Base-by-base conservation (phyloP, 2,888 invertebrate genomes). In the Calephelis perditalis region DNA sequence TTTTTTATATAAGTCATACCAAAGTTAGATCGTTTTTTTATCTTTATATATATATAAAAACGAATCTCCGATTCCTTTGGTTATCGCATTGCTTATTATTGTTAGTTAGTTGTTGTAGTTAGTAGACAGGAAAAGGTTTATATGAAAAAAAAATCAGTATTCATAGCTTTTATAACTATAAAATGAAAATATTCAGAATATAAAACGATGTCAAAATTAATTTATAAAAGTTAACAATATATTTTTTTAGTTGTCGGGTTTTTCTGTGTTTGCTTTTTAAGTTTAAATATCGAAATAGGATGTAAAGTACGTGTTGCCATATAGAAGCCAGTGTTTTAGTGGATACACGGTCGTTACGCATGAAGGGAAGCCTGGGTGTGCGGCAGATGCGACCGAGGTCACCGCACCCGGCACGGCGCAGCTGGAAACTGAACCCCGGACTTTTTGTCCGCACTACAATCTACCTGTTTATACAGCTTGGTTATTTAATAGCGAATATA, bases 371-470 rank as follows among this genome's bases (percentile, higher is more conserved):
- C 71, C 78, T 63, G 68, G 65, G 67, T 65, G 74, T 67, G 70
- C 78, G 80, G 84, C 85, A 84, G 85, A 83, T 83, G 85, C 76
- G 77, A 71, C 68, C 71, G 81, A 75, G 85, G 86, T 86, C 86
- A 84, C 77, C 83, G 86, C 82, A 74, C 86, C 72, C 83, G 76
- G 72, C 63, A 70, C 73, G 70, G 68, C 78, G 81, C 83, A 82
- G 83, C 82, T 85, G 84, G 81, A 73, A 78, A 78, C 75, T 77
- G 75, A 58, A 76, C 71, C 73, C 73, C 72, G 72, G 79, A 52
- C 73, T 82, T 86, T 85, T 85, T 84, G 75, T 81, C 57, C 62
- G 44, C 60, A 40, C n/a, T 57, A 47, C 49, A 35, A 54, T 45
- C 49, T 44, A 54, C 52, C 52, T 52, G 52, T 52, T 52, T 52